Percentiles rank a stretch among this genome's conserved stretches.
Conservation (phyloP, 2,113 vertebrate genomes). For the Leptodactylus fuscus region DNA sequence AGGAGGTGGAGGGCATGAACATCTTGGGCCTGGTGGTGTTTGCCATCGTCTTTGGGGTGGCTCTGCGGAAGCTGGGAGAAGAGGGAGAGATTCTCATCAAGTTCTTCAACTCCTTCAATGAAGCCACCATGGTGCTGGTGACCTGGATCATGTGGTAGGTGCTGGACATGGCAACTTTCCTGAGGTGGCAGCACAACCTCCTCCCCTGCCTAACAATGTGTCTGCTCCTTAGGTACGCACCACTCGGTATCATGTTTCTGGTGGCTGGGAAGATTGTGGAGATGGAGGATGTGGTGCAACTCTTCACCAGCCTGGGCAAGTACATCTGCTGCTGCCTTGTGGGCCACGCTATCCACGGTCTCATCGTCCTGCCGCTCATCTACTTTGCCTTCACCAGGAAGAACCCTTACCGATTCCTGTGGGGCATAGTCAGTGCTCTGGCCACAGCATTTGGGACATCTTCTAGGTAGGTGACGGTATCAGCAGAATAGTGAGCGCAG, state of each 20-base stretch:
- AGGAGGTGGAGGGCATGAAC: conserved; percentile 85
- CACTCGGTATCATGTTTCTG: conserved; percentile 90
- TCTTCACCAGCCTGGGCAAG: conserved; percentile 86
- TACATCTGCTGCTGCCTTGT: conserved; percentile 87
- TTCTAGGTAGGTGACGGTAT: conserved; percentile 77
- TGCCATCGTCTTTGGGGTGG: conserved; percentile 87
- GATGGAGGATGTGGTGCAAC: conserved; percentile 78
- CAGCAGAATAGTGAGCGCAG: neutral
- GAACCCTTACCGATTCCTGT: conserved; percentile 88
- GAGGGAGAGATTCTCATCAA: conserved; percentile 87
- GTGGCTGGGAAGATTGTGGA: conserved; percentile 89
- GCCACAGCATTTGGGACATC: conserved; percentile 89
- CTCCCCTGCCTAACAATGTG: no score
- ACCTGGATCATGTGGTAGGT: conserved; percentile 95
- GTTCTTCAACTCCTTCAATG: conserved; percentile 92
- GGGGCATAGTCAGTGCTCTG: conserved; percentile 83
- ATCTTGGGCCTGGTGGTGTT: conserved; percentile 91
- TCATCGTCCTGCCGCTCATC: conserved; percentile 82
- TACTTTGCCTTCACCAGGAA: conserved; percentile 85
- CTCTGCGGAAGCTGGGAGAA: conserved; percentile 84
- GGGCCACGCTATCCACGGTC: conserved; percentile 85
- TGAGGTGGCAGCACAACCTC: no score
- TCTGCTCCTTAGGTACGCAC: conserved; percentile 84
- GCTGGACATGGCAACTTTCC: neutral
- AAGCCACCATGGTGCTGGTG: conserved; percentile 92